phyloP scores from a whole-genome alignment of 1,140 invertebrate genomes.

The Drosophila mojavensis region DNA sequence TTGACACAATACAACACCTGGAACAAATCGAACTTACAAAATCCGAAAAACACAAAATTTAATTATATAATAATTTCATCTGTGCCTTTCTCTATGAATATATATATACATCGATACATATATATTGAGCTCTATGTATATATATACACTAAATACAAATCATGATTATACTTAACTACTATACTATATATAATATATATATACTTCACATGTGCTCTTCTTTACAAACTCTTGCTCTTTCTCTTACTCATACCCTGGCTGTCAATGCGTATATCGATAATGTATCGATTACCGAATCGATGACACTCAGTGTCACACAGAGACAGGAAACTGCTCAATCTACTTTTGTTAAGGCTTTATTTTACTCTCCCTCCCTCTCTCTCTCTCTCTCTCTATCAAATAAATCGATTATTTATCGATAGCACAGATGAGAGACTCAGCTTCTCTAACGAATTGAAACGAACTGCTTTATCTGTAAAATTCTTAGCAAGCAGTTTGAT shows the following conservation, averaged over 20 bases:
- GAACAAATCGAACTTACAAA: constrained; percentile 68
- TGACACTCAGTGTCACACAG: too few species aligned
- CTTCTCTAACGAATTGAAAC: neutral
- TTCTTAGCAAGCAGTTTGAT: neutral
- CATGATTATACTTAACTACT: constrained; percentile 30
- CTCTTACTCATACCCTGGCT: neutral
- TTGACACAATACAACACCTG: constrained; percentile 21
- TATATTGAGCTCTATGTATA: constrained; percentile 31
- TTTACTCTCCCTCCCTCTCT: too few species aligned
- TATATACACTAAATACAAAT: constrained; percentile 1
- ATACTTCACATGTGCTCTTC: constrained; percentile 49
- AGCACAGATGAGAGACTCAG: neutral
- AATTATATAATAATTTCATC: constrained; percentile 79
- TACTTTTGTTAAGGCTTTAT: too few species aligned
- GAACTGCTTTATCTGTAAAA: neutral
- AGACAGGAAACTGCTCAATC: too few species aligned
- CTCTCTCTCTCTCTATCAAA: too few species aligned
- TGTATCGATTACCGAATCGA: too few species aligned
- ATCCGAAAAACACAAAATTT: constrained; percentile 51
- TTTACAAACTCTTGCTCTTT: constrained; percentile 23
- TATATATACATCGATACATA: constrained; percentile 59
- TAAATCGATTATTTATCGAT: too few species aligned
- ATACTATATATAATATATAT: constrained; percentile 25
- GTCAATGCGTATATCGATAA: constrained; percentile 8
- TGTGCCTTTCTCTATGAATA: constrained; percentile 76